phyloP scores from a whole-genome alignment of 2,888 invertebrate species.

The Plebejus anna region DNA sequence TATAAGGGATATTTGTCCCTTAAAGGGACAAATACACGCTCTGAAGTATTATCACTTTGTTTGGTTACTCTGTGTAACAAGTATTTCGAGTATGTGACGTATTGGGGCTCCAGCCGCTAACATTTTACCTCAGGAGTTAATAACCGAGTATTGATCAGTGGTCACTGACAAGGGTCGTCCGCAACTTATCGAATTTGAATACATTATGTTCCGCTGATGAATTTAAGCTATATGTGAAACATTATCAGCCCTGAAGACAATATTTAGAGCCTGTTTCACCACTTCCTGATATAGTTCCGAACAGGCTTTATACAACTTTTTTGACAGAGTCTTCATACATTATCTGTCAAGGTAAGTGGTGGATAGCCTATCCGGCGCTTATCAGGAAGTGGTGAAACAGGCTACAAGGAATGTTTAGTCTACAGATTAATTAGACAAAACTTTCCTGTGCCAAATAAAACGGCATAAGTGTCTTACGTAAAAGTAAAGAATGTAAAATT shows the following conservation, averaged over 20 bases:
- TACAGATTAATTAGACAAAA: background rate
- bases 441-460: background rate
- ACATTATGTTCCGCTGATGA: constrained; percentile 3
- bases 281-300: too few species aligned
- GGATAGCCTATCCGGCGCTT: too few species aligned
- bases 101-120: background rate
- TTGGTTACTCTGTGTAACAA: background rate
- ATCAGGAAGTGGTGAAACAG: too few species aligned
- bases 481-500: too few species aligned
- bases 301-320: too few species aligned
- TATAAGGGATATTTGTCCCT: too few species aligned
- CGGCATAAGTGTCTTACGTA: too few species aligned
- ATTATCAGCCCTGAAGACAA: background rate
- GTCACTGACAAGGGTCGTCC: constrained; percentile 17
- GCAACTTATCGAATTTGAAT: constrained; percentile 20
- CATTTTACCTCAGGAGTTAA: constrained; percentile 21
- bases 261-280: too few species aligned
- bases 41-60: background rate
- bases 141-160: constrained; percentile 20
- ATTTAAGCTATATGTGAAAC: background rate
- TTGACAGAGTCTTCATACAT: too few species aligned
- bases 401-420: too few species aligned
- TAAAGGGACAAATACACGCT: too few species aligned
- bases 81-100: background rate
- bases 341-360: too few species aligned